Evolutionary conservation across 2,888 invertebrate genomes (phyloP), one percentile per base, ranked within the genome.

Genomic region (Latheticus oryzae): DNA sequence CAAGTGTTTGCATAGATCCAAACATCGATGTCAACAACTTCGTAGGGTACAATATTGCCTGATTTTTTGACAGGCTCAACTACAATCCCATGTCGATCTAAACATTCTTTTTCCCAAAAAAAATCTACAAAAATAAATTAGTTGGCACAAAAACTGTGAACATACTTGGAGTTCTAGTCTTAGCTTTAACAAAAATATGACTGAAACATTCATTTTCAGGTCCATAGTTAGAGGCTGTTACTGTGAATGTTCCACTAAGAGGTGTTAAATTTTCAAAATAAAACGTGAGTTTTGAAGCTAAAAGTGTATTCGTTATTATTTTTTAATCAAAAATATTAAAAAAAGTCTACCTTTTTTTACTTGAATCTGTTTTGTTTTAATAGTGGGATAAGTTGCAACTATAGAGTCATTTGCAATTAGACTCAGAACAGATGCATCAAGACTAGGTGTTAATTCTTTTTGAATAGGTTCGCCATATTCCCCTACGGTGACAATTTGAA

Each of bases 1-100:
- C 79, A 81, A 1, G 80, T 80, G 42, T 76, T 79, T 0, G 79
- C 77, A 28, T 76, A 80, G n/a, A 78, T 73, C 65, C 73, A 76
- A 17, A 80, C 60, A 37, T 76, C 71, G 8, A 80, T 60, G 8
- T 69, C 63, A 3, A 71, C 51, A 0, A 64, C 65, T 56, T 73
- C 72, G 32, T 67, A 65, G 1, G 66, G 60, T 3, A 62, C 61
- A 3, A 81, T 38, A 4, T 58, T 23, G 1, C 73, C 70, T 5
- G 54, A 60, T n/a, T 57, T 52, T 0, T 68, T 68, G 19, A 73
- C 69, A 0, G 73, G 60, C 21, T 72, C 70, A 7, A 81, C 65
- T 4, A 74, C 60, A n/a, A 80, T 69, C 5, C 79, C 80, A 17
- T 68, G 61, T 1, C 73, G 61, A 3, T 55, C 55, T 3, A 60